Evolutionary conservation across 1,140 invertebrate species (phyloP).

Genomic region (Bombus turneri): DNA sequence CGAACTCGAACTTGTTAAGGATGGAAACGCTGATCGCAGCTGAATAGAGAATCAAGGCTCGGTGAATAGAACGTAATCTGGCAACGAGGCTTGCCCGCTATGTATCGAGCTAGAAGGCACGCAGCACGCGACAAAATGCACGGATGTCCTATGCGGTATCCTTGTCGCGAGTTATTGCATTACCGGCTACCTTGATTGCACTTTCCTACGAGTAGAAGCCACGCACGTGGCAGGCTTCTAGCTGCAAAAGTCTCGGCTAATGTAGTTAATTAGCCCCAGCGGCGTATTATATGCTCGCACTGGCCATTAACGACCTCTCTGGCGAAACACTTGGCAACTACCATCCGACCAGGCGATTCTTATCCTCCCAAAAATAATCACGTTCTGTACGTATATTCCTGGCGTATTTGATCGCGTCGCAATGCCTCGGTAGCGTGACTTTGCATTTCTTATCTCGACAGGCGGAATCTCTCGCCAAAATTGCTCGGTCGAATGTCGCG

Average conservation of each 20-base stretch:
- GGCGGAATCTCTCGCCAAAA: background rate
- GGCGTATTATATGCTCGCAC: constrained; percentile 43
- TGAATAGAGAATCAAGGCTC: constrained; percentile 34
- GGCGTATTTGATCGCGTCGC: background rate
- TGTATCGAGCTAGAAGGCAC: background rate
- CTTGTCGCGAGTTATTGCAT: constrained; percentile 60
- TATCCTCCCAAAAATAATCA: background rate
- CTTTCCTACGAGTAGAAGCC: constrained; percentile 36
- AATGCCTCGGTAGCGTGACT: background rate
- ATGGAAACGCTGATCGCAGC: background rate
- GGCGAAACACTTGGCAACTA: background rate
- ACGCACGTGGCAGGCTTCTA: background rate
- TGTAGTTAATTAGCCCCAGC: constrained; percentile 67
- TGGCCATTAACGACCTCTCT: constrained; percentile 49
- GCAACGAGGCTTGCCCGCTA: background rate
- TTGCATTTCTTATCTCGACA: background rate
- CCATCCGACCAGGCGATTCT: background rate
- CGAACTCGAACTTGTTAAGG: background rate
- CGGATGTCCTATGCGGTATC: constrained; percentile 24
- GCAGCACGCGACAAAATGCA: constrained; percentile 7
- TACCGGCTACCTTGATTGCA: constrained; percentile 56
- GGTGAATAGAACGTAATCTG: constrained; percentile 31
- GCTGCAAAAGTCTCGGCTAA: constrained; percentile 64
- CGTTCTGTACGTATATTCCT: background rate
- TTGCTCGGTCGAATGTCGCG: background rate